phyloP scores from a whole-genome alignment of 1,140 invertebrate species.

The Galleria mellonella region DNA sequence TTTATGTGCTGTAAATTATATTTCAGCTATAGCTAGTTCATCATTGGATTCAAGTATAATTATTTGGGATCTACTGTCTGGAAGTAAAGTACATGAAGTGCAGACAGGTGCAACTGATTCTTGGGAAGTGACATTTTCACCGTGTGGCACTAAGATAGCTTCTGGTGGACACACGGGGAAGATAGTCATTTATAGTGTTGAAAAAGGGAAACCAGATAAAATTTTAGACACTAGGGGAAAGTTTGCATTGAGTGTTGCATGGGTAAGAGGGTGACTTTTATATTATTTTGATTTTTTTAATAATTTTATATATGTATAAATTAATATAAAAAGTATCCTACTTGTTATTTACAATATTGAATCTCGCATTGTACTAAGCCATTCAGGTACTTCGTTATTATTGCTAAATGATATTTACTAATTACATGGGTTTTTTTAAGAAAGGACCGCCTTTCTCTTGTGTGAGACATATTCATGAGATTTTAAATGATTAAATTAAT shows the following conservation, averaged over 20 bases:
- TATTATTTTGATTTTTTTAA: constrained; percentile 1
- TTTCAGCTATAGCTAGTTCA: constrained; percentile 90
- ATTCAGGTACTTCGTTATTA: no score
- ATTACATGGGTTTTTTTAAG: no score
- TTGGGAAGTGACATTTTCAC: constrained; percentile 96
- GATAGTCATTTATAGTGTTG: constrained; percentile 91
- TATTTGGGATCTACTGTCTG: constrained; percentile 92
- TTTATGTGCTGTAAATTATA: not conserved
- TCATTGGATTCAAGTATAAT: constrained; percentile 93
- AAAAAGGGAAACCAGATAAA: constrained; percentile 88
- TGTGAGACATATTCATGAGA: no score
- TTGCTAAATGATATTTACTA: no score
- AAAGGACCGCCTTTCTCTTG: no score
- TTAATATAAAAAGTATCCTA: no score
- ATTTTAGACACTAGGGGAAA: constrained; percentile 94
- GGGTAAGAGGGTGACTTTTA: constrained; percentile 78
- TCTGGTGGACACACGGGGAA: constrained; percentile 94
- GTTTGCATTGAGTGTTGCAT: constrained; percentile 95
- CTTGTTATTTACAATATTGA: no score
- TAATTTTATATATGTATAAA: no score
- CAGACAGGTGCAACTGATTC: constrained; percentile 93
- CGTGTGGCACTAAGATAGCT: constrained; percentile 91
- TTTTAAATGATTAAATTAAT: no score
- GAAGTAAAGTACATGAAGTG: constrained; percentile 88
- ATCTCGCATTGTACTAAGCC: no score